Conservation (phyloP, 2,113 vertebrate genomes). For the Myrmecobius fasciatus region DNA sequence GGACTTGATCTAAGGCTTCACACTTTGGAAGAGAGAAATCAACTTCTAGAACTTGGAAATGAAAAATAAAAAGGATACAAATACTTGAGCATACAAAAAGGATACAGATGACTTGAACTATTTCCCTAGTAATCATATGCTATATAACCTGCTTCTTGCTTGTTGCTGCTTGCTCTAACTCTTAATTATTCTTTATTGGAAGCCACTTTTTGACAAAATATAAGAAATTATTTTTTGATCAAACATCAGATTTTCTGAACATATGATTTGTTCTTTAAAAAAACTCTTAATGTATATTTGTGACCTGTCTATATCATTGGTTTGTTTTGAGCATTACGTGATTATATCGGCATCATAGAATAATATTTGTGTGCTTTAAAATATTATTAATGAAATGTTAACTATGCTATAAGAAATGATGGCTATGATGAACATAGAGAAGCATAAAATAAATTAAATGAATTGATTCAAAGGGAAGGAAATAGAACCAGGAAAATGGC, state of each 20-base stretch:
- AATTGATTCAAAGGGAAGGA: neutral
- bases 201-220: neutral
- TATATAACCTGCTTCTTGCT: neutral
- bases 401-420: neutral
- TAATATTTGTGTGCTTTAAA: neutral
- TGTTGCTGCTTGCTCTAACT: neutral
- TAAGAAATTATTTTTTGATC: neutral
- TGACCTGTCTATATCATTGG: neutral
- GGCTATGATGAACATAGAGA: neutral
- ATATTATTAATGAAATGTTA: neutral
- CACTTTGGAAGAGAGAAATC: constrained; percentile 29
- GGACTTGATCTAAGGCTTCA: constrained; percentile 50
- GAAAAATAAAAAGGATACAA: constrained; percentile 16
- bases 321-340: neutral
- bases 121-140: neutral
- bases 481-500: neutral
- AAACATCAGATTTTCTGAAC: neutral
- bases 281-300: neutral
- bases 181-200: neutral
- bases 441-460: neutral
- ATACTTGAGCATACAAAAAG: neutral
- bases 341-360: neutral
- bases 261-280: neutral
- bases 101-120: neutral
- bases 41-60: constrained; percentile 18